Base-by-base conservation (phyloP, 2,797 vertebrate species). In the Emys orbicularis region DNA sequence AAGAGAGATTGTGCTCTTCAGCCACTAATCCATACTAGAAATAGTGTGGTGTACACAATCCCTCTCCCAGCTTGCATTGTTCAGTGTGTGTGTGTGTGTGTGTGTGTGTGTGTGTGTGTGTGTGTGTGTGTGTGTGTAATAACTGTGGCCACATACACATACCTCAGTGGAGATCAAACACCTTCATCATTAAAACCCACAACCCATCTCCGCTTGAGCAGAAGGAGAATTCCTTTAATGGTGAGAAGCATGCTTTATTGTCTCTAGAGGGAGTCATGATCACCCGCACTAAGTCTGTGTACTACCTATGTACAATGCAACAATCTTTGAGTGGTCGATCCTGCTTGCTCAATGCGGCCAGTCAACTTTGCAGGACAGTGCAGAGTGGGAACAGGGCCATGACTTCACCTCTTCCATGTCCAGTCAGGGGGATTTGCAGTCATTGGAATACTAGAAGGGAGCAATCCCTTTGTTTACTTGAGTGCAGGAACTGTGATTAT, bases 61-160 rank as follows among this genome's bases (percentile, higher is more conserved):
- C 88, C 52, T 13, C 77, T 74, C 49, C 37, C 3, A 0, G 21
- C 21, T 2, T n/a, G 31, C 16, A n/a, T 87, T 5, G 1, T 6
- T 2, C n/a, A 2, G 41, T 50, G 34, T 50, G 0, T 56, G 12
- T 59, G 57, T 31, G 57, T 3, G 29, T 19, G 31, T 19, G 2
- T n/a, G 15, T 13, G 8, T 18, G 29, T 19, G 31, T 19, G 2
- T n/a, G 15, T 15, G 8, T 18, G 29, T 59, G 37, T 37, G 37
- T 37, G 37, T 37, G 57, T 31, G 57, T 3, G 29, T 18, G 31
- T 9, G 2, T n/a, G 15, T 13, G 8, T 18, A 19, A n/a, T 16
- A 65, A 89, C 72, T 93, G 27, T n/a, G 61, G 50, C 29, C 57
- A 16, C 2, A 8, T 12, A 34, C 23, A 77, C 82, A 79, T 10